A percentile compares a stretch with the other conserved stretches of the same genome.
These are phyloP conservation scores for Laticauda colubrina DNA, from an alignment of 2,113 vertebrate genomes.

Conservation along the genomic window DNA sequence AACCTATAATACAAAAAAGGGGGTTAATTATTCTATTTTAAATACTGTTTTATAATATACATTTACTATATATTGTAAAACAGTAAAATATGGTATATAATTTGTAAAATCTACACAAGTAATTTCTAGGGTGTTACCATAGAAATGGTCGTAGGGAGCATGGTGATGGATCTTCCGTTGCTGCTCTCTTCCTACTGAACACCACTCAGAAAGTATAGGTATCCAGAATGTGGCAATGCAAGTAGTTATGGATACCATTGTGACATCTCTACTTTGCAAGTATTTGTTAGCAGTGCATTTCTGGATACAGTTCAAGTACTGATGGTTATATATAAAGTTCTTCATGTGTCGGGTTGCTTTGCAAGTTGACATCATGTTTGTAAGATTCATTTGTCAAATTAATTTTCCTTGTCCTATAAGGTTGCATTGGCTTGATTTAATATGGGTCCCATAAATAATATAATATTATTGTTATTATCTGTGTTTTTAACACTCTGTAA, in stretches of 20 bases:
- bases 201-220: not conserved
- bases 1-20: not conserved
- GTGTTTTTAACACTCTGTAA: not conserved
- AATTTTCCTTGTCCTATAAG: not conserved
- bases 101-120: not conserved
- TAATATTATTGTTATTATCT: not conserved
- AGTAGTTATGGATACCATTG: not conserved
- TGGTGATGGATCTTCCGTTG: not conserved
- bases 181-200: not conserved
- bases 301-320: not conserved
- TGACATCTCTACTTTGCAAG: not conserved
- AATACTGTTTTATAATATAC: too few species aligned
- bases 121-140: not conserved
- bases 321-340: not conserved
- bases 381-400: not conserved
- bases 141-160: not conserved
- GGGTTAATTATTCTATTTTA: not conserved
- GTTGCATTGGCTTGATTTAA: not conserved
- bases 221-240: not conserved
- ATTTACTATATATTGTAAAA: not conserved
- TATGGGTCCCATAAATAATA: not conserved
- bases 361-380: not conserved
- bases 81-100: not conserved
- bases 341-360: not conserved
- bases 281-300: not conserved